phyloP scores from a whole-genome alignment of 1,140 invertebrate species.

The Cydia fagiglandana region DNA sequence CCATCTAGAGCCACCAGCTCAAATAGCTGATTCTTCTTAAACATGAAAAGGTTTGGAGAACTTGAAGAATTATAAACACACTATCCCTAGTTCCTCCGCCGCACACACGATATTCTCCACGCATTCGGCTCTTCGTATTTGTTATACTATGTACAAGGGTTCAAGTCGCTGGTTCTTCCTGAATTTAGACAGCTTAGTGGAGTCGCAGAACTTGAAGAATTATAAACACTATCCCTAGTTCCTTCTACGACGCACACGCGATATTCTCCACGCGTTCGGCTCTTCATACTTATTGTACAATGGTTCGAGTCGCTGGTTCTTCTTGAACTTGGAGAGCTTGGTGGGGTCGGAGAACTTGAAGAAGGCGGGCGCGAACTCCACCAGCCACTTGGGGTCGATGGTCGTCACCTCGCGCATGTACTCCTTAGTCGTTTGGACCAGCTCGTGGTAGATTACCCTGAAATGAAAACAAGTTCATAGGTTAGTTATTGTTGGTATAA shows the following conservation, averaged over 20 bases:
- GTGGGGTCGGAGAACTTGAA: constrained; percentile 99
- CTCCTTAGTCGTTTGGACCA: constrained; percentile 99
- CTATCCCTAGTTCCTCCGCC: constrained; percentile 88
- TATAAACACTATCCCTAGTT: constrained; percentile 84
- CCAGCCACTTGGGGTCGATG: constrained; percentile 99
- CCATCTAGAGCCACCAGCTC: no score
- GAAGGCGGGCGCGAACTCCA: constrained; percentile 99
- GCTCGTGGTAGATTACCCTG: constrained; percentile 98
- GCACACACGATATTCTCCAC: constrained; percentile 98
- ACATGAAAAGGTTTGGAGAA: neutral
- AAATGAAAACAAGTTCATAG: constrained; percentile 59
- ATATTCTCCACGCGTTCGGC: constrained; percentile 99
- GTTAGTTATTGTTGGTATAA: neutral
- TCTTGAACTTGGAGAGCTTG: constrained; percentile 99
- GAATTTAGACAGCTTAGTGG: constrained; percentile 98
- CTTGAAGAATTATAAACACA: neutral
- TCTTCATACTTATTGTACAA: constrained; percentile 99
- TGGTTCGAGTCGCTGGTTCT: constrained; percentile 98
- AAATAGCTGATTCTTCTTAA: no score
- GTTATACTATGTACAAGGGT: constrained; percentile 98
- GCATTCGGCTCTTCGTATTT: constrained; percentile 99
- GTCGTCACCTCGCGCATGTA: constrained; percentile 99
- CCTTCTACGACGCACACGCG: constrained; percentile 91
- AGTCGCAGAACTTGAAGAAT: constrained; percentile 99
- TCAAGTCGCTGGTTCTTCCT: constrained; percentile 99